Evolutionary conservation across 1,140 invertebrate genomes (phyloP).

Genomic region (Sitophilus oryzae): DNA sequence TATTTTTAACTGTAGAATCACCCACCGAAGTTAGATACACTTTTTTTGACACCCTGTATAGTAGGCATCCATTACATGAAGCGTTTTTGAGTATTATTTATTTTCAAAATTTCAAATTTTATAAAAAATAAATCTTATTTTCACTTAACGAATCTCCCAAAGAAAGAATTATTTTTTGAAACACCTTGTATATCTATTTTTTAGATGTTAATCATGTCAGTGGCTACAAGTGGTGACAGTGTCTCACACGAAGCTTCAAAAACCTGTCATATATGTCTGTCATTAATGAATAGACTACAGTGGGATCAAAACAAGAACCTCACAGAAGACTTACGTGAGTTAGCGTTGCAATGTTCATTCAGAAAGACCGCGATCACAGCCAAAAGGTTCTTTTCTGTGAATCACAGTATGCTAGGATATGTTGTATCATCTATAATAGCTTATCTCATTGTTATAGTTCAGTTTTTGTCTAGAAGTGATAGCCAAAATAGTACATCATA

Average conservation of each 20-base stretch:
- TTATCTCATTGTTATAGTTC: neutral
- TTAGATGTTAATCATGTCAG: neutral
- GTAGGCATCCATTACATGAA: too few relatives aligned
- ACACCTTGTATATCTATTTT: too few relatives aligned
- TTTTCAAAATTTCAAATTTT: too few relatives aligned
- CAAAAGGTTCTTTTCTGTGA: constrained; percentile 1
- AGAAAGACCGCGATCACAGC: neutral
- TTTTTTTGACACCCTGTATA: too few relatives aligned
- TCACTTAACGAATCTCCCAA: too few relatives aligned
- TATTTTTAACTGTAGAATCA: too few relatives aligned
- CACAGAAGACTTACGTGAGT: neutral
- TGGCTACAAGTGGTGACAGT: neutral
- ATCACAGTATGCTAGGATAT: neutral
- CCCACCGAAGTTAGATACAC: too few relatives aligned
- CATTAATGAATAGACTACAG: neutral
- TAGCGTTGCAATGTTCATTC: neutral
- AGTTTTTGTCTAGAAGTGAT: neutral
- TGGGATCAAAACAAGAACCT: neutral
- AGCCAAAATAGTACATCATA: too few relatives aligned
- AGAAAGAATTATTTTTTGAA: too few relatives aligned
- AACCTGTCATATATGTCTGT: neutral
- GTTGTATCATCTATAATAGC: neutral
- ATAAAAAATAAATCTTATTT: too few relatives aligned
- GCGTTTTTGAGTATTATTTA: too few relatives aligned
- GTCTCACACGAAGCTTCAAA: neutral